A percentile compares a stretch with the other conserved stretches of the same genome.
Evolutionary conservation across 2,113 vertebrate genomes (phyloP).

Genomic region (Poeciliopsis turrubarensis): DNA sequence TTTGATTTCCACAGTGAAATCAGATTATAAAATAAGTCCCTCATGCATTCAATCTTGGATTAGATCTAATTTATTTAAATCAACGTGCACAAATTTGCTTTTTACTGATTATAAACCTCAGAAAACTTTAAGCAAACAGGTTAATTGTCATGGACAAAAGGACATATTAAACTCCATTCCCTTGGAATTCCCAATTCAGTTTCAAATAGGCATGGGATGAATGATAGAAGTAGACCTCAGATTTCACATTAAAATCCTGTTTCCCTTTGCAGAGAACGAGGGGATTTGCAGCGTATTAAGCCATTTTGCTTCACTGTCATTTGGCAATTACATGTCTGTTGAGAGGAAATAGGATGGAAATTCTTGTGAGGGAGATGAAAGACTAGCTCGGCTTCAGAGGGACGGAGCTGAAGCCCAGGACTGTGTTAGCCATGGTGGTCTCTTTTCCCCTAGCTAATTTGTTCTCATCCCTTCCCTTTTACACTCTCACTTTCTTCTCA

Average conservation of each 20-base stretch:
- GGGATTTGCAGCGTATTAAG: constrained; percentile 69
- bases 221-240: constrained; percentile 16
- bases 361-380: constrained; percentile 73
- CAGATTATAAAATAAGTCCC: constrained; percentile 35
- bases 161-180: constrained; percentile 12
- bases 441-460: constrained; percentile 39
- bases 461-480: constrained; percentile 45
- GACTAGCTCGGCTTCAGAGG: constrained; percentile 51
- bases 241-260: constrained; percentile 36
- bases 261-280: constrained; percentile 25
- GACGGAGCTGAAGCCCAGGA: constrained; percentile 49
- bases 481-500: constrained; percentile 52
- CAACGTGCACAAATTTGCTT: not conserved
- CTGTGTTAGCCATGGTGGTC: constrained; percentile 59
- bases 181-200: constrained; percentile 21
- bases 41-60: constrained; percentile 5
- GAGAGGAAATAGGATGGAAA: constrained; percentile 66
- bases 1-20: constrained; percentile 46
- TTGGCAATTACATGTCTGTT: constrained; percentile 66
- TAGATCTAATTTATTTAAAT: not conserved
- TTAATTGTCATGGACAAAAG: not conserved
- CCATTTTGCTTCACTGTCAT: constrained; percentile 71
- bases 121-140: not conserved
- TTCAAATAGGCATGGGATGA: constrained; percentile 37
- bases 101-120: not conserved